Evolutionary conservation across 2,113 vertebrate genomes (phyloP), one percentile per base, ranked within the genome.

Genomic region (Muscicapa adusta): DNA sequence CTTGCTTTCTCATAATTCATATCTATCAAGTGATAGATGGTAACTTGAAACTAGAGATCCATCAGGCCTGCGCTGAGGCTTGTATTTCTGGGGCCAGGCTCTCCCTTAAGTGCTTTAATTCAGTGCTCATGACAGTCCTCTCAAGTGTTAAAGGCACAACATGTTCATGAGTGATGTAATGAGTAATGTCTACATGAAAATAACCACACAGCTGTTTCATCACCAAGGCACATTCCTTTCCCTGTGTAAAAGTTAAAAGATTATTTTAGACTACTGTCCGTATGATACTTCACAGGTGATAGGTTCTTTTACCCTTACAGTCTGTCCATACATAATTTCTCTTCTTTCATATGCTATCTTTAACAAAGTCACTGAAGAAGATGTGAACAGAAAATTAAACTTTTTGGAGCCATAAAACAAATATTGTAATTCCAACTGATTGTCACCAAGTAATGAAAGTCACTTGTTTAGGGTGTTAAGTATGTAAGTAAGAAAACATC

Each of bases 31-130:
- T 93, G 66, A 82, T 90, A 73, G 70, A 68, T 89, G 50, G 19
- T 58, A 61, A 31, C 40, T 33, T 73, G 47, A 88, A 93, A 71
- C 53, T 51, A 76, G 82, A 77, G 63, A 61, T 94, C 40, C 43
- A 57, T 88, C 63, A 81, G 76, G 29, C 34, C 33, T 90, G 71
- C 38, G 18, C 20, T 1, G 4, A 90, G 29, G n/a, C 54, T 88
- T 58, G 18, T 77, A 28, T 86, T 78, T 93, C 79, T 88, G 67
- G 16, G 67, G 42, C 79, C 34, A 20, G 38, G 11, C 40, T 74
- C 80, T 88, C 85, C 85, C 77, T 72, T 72, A 91, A 93, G 93
- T 88, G 60, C 83, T 62, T 67, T 81, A 83, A 88, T 67, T 92
- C 63, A 77, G 42, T 90, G 62, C 56, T 90, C 12, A 1, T 90